These are phyloP conservation scores for Pristionchus japonicus DNA, from an alignment of 2,888 invertebrate genomes.

Conservation along the genomic window DNA sequence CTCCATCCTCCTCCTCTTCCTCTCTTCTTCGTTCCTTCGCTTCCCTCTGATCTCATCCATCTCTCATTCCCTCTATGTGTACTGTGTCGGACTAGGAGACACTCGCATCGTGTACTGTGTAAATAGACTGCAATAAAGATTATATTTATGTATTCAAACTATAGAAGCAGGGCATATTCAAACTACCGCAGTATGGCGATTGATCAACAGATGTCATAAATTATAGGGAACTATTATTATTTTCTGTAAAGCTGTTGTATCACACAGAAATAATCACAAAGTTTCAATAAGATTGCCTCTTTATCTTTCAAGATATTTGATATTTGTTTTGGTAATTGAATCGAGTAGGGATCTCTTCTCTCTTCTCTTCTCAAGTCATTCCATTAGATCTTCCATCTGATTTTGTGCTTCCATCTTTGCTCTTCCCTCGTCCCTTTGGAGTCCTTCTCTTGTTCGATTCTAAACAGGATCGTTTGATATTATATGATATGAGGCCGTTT, in stretches of 20 bases:
- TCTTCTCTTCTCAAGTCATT: not conserved
- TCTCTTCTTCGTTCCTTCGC: not conserved
- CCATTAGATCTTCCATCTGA: not conserved
- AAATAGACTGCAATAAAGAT: too few species aligned
- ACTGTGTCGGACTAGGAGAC: not conserved
- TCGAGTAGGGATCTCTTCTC: not conserved
- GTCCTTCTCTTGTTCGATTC: not conserved
- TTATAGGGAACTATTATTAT: too few species aligned
- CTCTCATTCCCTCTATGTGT: constrained; percentile 22
- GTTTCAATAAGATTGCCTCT: not conserved
- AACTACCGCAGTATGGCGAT: too few species aligned
- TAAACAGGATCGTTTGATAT: not conserved
- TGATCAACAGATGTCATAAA: too few species aligned
- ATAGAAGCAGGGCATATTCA: too few species aligned
- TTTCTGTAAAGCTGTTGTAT: too few species aligned
- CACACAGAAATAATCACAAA: too few species aligned
- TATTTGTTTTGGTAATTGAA: not conserved
- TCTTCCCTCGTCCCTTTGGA: not conserved
- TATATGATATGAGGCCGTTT: not conserved
- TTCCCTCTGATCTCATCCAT: not conserved
- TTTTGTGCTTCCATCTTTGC: not conserved
- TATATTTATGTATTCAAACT: too few species aligned
- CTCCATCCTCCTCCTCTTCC: not conserved
- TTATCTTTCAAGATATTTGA: not conserved
- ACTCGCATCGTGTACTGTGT: not conserved